Evolutionary conservation across 2,888 invertebrate genomes (phyloP).

Genomic region (Chymomyza fuscimana): DNA sequence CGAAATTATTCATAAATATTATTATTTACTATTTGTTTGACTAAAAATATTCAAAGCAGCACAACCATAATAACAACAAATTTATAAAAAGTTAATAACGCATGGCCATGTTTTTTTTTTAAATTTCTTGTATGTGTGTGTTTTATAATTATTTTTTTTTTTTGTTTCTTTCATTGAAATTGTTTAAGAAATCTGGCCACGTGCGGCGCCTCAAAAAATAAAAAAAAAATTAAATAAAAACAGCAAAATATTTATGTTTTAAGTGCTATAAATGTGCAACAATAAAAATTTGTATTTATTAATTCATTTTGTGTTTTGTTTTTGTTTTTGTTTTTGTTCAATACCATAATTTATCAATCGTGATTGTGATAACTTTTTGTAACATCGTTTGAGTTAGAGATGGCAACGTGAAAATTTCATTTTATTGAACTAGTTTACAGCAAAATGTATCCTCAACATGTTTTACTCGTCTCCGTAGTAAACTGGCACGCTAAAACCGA

Average conservation of each 20-base stretch:
- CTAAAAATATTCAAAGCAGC: neutral
- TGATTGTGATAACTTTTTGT: too few species aligned
- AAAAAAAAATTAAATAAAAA: constrained; percentile 9
- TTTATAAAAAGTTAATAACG: constrained; percentile 17
- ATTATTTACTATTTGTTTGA: constrained; percentile 23
- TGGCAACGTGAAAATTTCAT: too few species aligned
- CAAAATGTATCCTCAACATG: too few species aligned
- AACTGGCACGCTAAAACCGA: too few species aligned
- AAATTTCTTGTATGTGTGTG: neutral
- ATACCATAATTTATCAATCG: constrained; percentile 13
- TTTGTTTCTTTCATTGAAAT: neutral
- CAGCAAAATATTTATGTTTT: constrained; percentile 57
- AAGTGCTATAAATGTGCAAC: constrained; percentile 70
- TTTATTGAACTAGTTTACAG: too few species aligned
- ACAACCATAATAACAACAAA: neutral
- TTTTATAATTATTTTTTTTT: too few species aligned
- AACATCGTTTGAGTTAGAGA: too few species aligned
- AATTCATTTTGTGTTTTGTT: constrained; percentile 2
- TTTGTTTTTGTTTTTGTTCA: constrained; percentile 14
- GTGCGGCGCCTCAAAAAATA: neutral
- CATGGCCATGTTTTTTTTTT: constrained; percentile 45
- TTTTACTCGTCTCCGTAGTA: too few species aligned
- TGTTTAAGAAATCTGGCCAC: constrained; percentile 4
- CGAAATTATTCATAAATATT: neutral
- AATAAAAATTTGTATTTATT: constrained; percentile 60